A percentile compares a stretch with the other conserved stretches of the same genome.
These are phyloP conservation scores for Taxidea taxus DNA, from an alignment of 2,113 vertebrate genomes.

Conservation along the genomic window DNA sequence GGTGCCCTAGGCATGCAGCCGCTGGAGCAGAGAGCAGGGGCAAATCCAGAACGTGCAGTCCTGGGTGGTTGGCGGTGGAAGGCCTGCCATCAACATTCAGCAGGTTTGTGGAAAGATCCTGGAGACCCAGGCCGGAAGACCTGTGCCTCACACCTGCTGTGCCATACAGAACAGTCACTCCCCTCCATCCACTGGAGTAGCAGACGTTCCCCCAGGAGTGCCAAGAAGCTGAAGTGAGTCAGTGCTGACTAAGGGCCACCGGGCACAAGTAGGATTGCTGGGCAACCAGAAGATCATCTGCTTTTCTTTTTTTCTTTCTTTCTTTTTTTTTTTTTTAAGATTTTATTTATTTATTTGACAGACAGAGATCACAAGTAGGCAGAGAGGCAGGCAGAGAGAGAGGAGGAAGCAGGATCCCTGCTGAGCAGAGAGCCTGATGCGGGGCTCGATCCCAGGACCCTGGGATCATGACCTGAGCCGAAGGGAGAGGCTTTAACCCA, in stretches of 20 bases:
- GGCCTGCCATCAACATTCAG: background rate
- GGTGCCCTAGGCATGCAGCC: background rate
- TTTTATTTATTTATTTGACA: no score
- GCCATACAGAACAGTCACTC: rapidly evolving
- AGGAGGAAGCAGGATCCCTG: no score
- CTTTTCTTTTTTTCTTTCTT: no score
- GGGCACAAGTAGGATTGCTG: background rate
- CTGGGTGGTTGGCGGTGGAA: background rate
- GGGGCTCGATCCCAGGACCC: no score
- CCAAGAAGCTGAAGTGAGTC: background rate
- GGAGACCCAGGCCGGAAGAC: background rate
- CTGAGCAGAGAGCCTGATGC: no score
- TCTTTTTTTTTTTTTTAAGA: no score
- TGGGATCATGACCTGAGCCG: no score
- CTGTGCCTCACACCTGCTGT: rapidly evolving
- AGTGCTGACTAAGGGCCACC: rapidly evolving
- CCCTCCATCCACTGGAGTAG: background rate
- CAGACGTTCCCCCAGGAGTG: rapidly evolving
- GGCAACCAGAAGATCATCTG: background rate
- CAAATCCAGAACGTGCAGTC: rapidly evolving
- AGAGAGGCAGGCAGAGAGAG: no score
- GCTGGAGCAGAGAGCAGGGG: background rate
- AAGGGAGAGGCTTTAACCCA: no score
- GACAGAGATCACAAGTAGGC: no score
- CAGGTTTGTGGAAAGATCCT: background rate